These are phyloP conservation scores for Pseudomyrmex pallidus DNA, from an alignment of 1,140 invertebrate species.

Conservation along the genomic window DNA sequence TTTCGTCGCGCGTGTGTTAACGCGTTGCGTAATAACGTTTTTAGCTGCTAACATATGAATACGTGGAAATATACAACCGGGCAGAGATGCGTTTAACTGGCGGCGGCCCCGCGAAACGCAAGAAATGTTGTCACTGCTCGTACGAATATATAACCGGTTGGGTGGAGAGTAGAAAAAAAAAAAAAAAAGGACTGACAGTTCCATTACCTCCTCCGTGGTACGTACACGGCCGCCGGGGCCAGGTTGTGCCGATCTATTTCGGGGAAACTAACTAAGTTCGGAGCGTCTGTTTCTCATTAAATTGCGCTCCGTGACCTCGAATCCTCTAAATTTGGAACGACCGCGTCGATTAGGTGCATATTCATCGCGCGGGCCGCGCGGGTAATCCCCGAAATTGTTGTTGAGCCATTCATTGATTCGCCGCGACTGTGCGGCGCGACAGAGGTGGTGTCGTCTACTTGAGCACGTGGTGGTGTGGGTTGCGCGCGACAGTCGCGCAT, in stretches of 20 bases:
- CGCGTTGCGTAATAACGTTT: slow-evolving; percentile 35
- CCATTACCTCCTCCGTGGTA: slow-evolving; percentile 69
- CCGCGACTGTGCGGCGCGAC: neutral
- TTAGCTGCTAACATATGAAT: slow-evolving; percentile 36
- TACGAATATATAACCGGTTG: slow-evolving; percentile 56
- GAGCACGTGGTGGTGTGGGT: neutral
- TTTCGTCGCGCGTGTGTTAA: neutral
- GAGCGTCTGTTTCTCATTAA: slow-evolving; percentile 85
- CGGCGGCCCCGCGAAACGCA: slow-evolving; percentile 41
- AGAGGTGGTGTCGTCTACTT: too few relatives aligned
- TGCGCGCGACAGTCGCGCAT: neutral
- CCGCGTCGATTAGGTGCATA: slow-evolving; percentile 79
- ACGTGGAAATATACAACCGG: slow-evolving; percentile 18
- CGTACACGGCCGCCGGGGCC: slow-evolving; percentile 43
- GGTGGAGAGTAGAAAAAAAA: slow-evolving; percentile 16
- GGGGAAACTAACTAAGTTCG: slow-evolving; percentile 80
- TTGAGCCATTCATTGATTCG: slow-evolving; percentile 3
- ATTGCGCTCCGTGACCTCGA: slow-evolving; percentile 83
- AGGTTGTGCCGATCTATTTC: slow-evolving; percentile 83
- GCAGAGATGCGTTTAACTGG: slow-evolving; percentile 28
- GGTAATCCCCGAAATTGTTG: slow-evolving; percentile 27
- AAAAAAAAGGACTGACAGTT: slow-evolving; percentile 51
- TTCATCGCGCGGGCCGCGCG: slow-evolving; percentile 46
- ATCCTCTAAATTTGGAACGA: slow-evolving; percentile 84
- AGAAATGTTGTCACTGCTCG: slow-evolving; percentile 61